These are phyloP conservation scores for Solen grandis DNA, from an alignment of 1,140 invertebrate species.

Conservation along the genomic window DNA sequence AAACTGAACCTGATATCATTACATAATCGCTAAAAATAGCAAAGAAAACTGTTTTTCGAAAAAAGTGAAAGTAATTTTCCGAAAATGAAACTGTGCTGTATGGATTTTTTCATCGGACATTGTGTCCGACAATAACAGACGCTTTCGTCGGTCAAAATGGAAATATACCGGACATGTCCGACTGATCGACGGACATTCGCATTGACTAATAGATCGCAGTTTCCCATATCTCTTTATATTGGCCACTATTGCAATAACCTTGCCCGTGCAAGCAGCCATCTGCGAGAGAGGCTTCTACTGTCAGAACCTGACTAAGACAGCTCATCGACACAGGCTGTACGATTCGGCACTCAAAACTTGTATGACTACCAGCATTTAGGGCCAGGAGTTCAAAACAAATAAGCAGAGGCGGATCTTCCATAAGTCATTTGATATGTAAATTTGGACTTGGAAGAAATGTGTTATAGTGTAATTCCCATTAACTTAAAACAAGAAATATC, in stretches of 20 bases:
- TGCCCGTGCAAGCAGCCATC: slow-evolving; percentile 20
- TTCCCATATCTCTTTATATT: slow-evolving; percentile 27
- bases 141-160: no score
- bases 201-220: no score
- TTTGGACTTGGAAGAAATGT: background rate
- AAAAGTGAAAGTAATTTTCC: no score
- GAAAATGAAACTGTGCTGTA: no score
- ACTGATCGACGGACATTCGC: no score
- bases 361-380: slow-evolving; percentile 19
- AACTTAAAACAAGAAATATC: no score
- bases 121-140: no score
- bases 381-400: slow-evolving; percentile 23
- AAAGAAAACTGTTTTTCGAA: no score
- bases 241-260: slow-evolving; percentile 6
- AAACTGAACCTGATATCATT: no score
- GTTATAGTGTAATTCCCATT: background rate
- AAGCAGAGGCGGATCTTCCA: background rate
- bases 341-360: background rate
- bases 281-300: slow-evolving; percentile 18
- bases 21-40: no score
- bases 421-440: background rate
- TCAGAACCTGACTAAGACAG: slow-evolving; percentile 25
- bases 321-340: background rate
- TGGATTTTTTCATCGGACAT: no score
- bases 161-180: no score